Evolutionary conservation across 2,113 vertebrate genomes (phyloP), one percentile per base, ranked within the genome.

Genomic region (Strix aluco): DNA sequence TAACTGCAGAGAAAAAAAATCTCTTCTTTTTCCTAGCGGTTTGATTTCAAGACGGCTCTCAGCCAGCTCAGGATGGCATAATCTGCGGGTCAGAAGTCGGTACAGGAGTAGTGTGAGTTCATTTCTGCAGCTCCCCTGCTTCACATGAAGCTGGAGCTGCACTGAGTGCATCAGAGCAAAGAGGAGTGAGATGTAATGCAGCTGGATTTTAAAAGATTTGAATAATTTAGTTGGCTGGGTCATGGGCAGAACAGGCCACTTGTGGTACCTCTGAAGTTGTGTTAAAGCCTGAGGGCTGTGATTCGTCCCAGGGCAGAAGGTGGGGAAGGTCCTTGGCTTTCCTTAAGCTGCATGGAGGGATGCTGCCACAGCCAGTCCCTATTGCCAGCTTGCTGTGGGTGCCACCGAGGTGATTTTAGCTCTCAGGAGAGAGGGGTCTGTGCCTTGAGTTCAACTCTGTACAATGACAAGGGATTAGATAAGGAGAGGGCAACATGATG

Each of bases 31-130:
- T 87, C 58, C 46, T 55, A 1, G 1, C 0, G 5, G 52, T 54
- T 72, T 78, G 70, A 85, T 94, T 95, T 91, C 62, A 81, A 91
- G 38, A 30, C 78, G 82, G 72, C 42, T 81, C 55, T 77, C 57
- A 20, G 74, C 34, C 81, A 58, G 80, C 83, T 47, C 2, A 3
- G 69, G 77, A 71, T 34, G 92, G 30, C 49, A 30, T 40, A 67
- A 69, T 57, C 61, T 52, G 57, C 0, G 0, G 84, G 94, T 74
- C 86, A 92, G 75, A 25, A 92, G 75, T 26, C 0, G 0, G 27
- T 7, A 14, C 40, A 32, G 77, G 63, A 66, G 81, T 7, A 72
- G 54, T 11, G 54, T 0, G 29, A 66, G 90, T 54, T 91, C 84
- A 34, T 34, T 23, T 4, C 72, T 42, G 54, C 79, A 46, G 58